Conservation (phyloP, 2,113 vertebrate genomes). For the Pungitius pungitius region DNA sequence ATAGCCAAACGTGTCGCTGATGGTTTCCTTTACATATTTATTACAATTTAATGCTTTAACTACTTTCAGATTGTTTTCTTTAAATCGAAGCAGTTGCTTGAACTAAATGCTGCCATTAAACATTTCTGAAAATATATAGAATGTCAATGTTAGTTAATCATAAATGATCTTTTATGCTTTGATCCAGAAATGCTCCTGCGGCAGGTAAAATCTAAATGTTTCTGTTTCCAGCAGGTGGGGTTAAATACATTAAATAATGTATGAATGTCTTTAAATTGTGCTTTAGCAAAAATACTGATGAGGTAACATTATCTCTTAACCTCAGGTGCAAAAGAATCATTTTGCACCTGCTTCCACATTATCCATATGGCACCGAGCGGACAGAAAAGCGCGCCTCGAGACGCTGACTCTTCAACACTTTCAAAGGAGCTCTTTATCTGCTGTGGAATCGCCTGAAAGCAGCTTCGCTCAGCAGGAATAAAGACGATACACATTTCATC, state of each 20-base stretch:
- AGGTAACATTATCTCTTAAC: not conserved
- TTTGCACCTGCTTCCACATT: not conserved
- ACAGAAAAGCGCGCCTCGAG: not conserved
- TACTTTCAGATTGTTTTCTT: not conserved
- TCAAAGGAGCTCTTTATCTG: conserved; percentile 24
- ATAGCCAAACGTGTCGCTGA: no score
- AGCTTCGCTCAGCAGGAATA: not conserved
- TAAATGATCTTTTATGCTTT: not conserved
- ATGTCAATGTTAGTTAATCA: not conserved
- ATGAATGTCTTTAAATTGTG: not conserved
- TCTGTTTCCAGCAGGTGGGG: not conserved
- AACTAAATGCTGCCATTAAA: not conserved
- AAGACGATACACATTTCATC: conserved; percentile 1
- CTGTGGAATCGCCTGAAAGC: not conserved
- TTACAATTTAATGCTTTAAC: not conserved
- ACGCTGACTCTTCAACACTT: not conserved
- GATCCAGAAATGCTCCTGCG: no score
- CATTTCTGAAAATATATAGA: not conserved
- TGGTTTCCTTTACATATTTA: no score
- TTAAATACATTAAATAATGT: not conserved
- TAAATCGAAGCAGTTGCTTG: not conserved
- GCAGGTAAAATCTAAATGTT: no score
- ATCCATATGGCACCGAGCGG: not conserved
- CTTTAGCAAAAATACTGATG: no score
- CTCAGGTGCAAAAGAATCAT: not conserved